Base-by-base conservation (phyloP, 2,113 vertebrate genomes). In the Suricata suricatta region DNA sequence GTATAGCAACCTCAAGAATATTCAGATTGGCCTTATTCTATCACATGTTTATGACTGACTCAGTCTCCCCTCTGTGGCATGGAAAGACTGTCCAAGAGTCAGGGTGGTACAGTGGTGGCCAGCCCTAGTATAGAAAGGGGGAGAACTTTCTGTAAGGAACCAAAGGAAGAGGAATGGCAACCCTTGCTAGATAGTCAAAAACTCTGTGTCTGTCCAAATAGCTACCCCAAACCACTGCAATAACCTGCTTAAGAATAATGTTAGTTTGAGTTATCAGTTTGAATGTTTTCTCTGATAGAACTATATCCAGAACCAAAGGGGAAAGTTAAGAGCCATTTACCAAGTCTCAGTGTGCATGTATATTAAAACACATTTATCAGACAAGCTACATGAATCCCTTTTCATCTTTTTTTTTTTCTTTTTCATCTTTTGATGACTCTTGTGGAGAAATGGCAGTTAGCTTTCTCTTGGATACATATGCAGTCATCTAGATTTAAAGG, bases 401-500 rank as follows among this genome's bases (percentile, higher is more conserved):
- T 87, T 47, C 71, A 50, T 64, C 68, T 83, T 7, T 93, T 92
- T 44, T n/a, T 31, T 17, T 29, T 71, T 41, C 74, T 88, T 91
- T n/a, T 89, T 54, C 77, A 50, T 68, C 66, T 86, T 9, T 90
- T 92, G 96, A 96, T 90, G 79, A 23, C 21, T 76, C 88, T 94
- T 90, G 12, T 89, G 23, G 31, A 97, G 90, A 88, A 98, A 93
- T 64, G 68, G 95, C 80, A 97, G 57, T 66, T 96, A 96, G 25
- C 47, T 97, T 96, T 97, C 81, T 90, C 86, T 74, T 97, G n/a
- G 31, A 80, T 97, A 96, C 33, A 13, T 31, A 82, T 5, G 77
- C 77, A 96, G 86, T 92, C 87, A 93, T 93, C 68, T 93, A 97
- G 92, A 66, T 54, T 96, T 95, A 97, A 92, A 16, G 76, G 97